Evolutionary conservation across 2,797 vertebrate species (phyloP).

Genomic region (Ctenochaetus hawaiiensis): DNA sequence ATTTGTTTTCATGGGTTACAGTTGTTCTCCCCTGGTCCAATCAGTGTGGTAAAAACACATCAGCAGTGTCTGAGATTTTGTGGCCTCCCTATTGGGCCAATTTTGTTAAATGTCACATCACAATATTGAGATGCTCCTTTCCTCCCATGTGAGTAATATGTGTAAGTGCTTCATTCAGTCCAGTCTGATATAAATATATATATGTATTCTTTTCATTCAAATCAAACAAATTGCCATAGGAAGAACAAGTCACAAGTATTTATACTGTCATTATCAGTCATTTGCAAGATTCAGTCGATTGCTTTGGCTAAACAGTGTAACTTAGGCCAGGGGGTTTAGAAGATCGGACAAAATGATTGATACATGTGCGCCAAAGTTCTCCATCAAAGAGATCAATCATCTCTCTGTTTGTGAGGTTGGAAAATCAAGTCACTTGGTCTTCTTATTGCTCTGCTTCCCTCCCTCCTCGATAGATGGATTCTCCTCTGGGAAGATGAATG

Average conservation of each 20-base stretch:
- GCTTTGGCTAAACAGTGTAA: constrained; percentile 22
- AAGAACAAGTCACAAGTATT: background rate
- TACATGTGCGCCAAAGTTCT: constrained; percentile 34
- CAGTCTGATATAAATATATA: no score
- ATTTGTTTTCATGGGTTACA: constrained; percentile 49
- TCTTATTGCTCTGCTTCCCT: constrained; percentile 48
- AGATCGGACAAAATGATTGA: constrained; percentile 62
- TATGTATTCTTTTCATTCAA: background rate
- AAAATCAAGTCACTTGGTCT: constrained; percentile 58
- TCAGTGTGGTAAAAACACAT: constrained; percentile 45
- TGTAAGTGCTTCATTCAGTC: background rate
- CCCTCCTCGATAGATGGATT: constrained; percentile 58
- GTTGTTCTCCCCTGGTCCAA: constrained; percentile 10
- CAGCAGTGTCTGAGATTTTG: constrained; percentile 23
- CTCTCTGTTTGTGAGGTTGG: constrained; percentile 50
- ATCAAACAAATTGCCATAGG: background rate
- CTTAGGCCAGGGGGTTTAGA: constrained; percentile 31
- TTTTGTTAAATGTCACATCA: constrained; percentile 50
- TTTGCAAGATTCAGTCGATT: constrained; percentile 27
- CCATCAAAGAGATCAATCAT: constrained; percentile 55
- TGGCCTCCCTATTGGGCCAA: constrained; percentile 5
- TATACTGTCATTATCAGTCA: background rate
- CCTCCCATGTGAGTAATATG: no score
- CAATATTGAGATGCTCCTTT: constrained; percentile 8
- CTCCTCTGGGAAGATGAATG: constrained; percentile 75